Base-by-base conservation (phyloP, 2,113 vertebrate genomes). In the Pelodiscus sinensis region DNA sequence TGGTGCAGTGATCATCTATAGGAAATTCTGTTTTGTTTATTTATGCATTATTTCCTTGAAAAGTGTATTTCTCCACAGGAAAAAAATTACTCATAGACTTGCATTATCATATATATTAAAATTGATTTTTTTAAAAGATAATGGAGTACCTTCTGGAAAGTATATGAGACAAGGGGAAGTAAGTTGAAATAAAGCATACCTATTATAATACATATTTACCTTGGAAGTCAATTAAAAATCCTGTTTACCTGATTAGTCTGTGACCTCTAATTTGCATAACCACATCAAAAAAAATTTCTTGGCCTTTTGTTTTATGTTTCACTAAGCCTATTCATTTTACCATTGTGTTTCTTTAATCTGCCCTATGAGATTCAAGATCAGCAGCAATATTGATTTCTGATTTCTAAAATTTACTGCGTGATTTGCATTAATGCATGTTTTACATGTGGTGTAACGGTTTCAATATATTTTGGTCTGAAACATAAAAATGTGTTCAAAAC, bases 401-500 rank as follows among this genome's bases (percentile, higher is more conserved):
- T 96, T 96, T 90, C 54, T 87, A 81, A 93, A 81, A 65, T 1
- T 2, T 84, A 1, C 1, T 18, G 81, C 0, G 79, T 93, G 77
- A 14, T 85, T 86, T 95, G 54, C 2, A 2, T 87, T 86, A 62
- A 22, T 77, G 96, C 96, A 94, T 95, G 96, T 35, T 90, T 71
- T 44, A 91, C 50, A 31, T 0, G 8, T 85, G 80, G 54, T 44
- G 44, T 16, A 73, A 57, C 27, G 35, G 86, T 73, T 79, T 58
- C 38, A 1, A 22, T 3, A n/a, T 62, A 44, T 92, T 97, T 97
- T 85, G 84, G 92, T 96, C 88, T 95, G 92, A 86, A 92, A 92
- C 92, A 95, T 97, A 71, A 62, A 19, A 1, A 80, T 58, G 90
- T 97, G 92, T 96, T 95, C 97, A 96, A 90, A 96, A 83, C 89